A percentile compares a stretch with the other conserved stretches of the same genome.
Evolutionary conservation across 1,140 invertebrate species (phyloP).

Genomic region (Mamestra configurata): DNA sequence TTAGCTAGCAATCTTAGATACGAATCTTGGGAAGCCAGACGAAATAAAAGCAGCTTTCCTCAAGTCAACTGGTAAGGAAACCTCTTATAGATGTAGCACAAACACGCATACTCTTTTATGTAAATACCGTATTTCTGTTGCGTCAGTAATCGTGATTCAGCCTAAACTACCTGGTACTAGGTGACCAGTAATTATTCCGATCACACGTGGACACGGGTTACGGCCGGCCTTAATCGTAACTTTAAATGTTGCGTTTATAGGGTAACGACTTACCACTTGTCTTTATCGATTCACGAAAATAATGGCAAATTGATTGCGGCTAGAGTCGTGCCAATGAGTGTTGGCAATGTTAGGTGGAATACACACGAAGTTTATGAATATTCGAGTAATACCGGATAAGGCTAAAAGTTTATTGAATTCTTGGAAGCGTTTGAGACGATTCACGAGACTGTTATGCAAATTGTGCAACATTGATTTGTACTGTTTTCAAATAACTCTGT

Average conservation of each 20-base stretch:
- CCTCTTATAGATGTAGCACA: constrained; percentile 6
- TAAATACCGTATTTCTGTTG: constrained; percentile 61
- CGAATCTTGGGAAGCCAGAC: not conserved
- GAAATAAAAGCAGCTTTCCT: constrained; percentile 5
- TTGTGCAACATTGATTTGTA: not conserved
- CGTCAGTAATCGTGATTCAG: constrained; percentile 75
- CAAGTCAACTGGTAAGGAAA: not conserved
- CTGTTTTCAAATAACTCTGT: not conserved
- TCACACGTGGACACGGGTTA: constrained; percentile 80
- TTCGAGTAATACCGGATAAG: not conserved
- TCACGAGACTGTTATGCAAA: constrained; percentile 2
- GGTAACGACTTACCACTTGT: constrained; percentile 35
- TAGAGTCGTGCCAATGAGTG: constrained; percentile 20
- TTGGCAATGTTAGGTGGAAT: constrained; percentile 9
- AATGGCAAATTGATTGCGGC: constrained; percentile 38
- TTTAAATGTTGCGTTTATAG: constrained; percentile 54
- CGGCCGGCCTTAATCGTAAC: constrained; percentile 73
- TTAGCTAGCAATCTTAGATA: constrained; percentile 22
- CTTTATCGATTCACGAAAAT: constrained; percentile 46
- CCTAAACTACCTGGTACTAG: constrained; percentile 65
- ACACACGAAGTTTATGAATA: constrained; percentile 1
- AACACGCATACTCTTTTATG: constrained; percentile 58
- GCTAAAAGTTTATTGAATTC: not conserved
- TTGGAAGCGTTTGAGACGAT: not conserved
- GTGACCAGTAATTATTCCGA: constrained; percentile 77